Evolutionary conservation across 2,797 vertebrate species (phyloP), one percentile per base, ranked within the genome.

Genomic region (Melanotaenia parkinsoni): DNA sequence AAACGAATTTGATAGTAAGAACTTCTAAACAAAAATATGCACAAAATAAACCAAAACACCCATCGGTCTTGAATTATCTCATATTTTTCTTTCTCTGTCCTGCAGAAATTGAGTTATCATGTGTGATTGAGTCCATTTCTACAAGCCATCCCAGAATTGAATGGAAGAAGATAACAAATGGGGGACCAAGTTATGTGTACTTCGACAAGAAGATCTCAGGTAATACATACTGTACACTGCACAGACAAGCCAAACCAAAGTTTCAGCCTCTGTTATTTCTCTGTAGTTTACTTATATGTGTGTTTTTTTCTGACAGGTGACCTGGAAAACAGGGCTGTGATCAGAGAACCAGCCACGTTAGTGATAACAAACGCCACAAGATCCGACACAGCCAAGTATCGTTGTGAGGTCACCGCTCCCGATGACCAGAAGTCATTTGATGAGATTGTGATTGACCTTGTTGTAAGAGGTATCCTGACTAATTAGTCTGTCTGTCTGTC

Each of bases 1-100:
- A n/a, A 91, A 97, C 38, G 98, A 99, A 93, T 99, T 97, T 88
- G 96, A 97, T 81, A 95, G 98, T 99, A 95, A 98, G 98, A 91
- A 65, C 51, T 18, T 13, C 16, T 45, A 13, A 70, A 26, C 0
- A 58, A 8, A 26, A 26, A 50, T 22, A 50, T 5, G 18, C 18
- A 18, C 24, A 32, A 73, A 51, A 10, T 16, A n/a, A 2, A 1
- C 33, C n/a, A 14, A 13, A 67, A 12, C 59, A 11, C 40, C 76
- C 37, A 28, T 56, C 9, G 13, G 20, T 37, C 13, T 54, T n/a
- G 8, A 63, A n/a, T 69, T 22, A 10, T 5, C 0, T 59, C 14
- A 14, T 9, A 54, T 13, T 9, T 30, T 24, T 20, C 45, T 30
- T 38, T 24, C 82, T 79, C 50, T 58, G 0, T 66, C 47, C 50